These are phyloP conservation scores for Cyphomyrus discorhynchus DNA, from an alignment of 2,113 vertebrate species.

Conservation along the genomic window DNA sequence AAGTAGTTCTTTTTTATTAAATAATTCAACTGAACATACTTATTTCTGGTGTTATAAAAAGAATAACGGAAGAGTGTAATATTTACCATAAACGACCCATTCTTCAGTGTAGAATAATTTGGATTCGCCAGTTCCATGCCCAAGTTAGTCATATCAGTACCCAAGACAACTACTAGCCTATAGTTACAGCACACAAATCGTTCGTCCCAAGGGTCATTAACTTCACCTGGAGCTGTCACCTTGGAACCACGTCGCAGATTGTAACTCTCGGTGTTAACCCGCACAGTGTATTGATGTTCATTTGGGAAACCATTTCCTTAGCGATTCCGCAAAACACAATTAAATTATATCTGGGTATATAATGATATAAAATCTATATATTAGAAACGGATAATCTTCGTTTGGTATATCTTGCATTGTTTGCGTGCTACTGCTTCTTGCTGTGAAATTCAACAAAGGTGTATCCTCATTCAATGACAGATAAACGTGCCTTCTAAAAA, in stretches of 20 bases:
- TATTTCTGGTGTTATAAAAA: not conserved
- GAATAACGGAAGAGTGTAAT: not conserved
- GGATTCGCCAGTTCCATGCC: constrained; percentile 48
- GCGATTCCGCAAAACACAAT: not conserved
- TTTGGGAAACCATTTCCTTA: not conserved
- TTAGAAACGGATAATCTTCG: not conserved
- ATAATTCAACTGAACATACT: not conserved
- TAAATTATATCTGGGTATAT: not conserved
- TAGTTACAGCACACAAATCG: constrained; percentile 43
- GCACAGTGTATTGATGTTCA: not conserved
- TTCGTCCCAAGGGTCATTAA: constrained; percentile 43
- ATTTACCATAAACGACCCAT: not conserved
- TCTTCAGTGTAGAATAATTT: constrained; percentile 16
- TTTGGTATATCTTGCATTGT: not conserved
- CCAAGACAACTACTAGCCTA: constrained; percentile 62
- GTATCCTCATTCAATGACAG: not conserved
- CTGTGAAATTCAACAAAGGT: not conserved
- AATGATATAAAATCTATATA: not conserved
- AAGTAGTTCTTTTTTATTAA: not conserved
- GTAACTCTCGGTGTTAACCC: constrained; percentile 3
- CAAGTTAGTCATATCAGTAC: constrained; percentile 45
- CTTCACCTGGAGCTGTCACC: constrained; percentile 2
- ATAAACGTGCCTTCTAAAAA: not conserved
- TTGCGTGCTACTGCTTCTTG: not conserved
- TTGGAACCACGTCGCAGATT: constrained; percentile 5